A percentile compares a stretch with the other conserved stretches of the same genome.
phyloP scores from a whole-genome alignment of 1,140 invertebrate species.

The Drosophila athabasca region DNA sequence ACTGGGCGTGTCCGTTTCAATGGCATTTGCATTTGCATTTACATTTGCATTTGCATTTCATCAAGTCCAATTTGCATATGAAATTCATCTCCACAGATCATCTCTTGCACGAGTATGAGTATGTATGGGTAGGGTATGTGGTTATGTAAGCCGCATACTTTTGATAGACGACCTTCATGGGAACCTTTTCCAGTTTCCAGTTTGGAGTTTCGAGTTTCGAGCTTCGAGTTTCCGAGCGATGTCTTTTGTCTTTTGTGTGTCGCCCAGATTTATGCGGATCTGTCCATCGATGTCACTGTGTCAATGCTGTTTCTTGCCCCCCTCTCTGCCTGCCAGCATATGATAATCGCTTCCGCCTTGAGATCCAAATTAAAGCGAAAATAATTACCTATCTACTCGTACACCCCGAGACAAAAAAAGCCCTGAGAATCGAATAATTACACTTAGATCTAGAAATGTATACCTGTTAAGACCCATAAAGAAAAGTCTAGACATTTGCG shows the following conservation, averaged over 20 bases:
- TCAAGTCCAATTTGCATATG: slow-evolving; percentile 67
- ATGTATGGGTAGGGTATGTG: neutral
- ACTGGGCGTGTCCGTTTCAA: slow-evolving; percentile 24
- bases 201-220: slow-evolving; percentile 19
- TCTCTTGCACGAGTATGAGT: neutral
- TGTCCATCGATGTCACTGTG: slow-evolving; percentile 62
- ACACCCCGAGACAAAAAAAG: no score
- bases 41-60: slow-evolving; percentile 57
- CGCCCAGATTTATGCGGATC: slow-evolving; percentile 24
- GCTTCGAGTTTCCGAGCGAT: slow-evolving; percentile 29
- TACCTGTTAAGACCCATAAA: no score
- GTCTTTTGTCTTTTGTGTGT: slow-evolving; percentile 35
- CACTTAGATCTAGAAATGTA: no score
- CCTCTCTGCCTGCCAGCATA: neutral
- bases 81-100: slow-evolving; percentile 39
- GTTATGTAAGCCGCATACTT: slow-evolving; percentile 54
- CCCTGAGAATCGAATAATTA: no score
- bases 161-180: slow-evolving; percentile 59
- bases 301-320: slow-evolving; percentile 39
- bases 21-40: slow-evolving; percentile 56
- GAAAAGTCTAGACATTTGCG: no score
- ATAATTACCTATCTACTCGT: slow-evolving; percentile 1
- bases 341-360: slow-evolving; percentile 31
- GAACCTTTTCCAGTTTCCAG: slow-evolving; percentile 30
- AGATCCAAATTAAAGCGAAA: slow-evolving; percentile 1